These are phyloP conservation scores for Leucophenga montana DNA, from an alignment of 2,888 invertebrate genomes.

Conservation along the genomic window DNA sequence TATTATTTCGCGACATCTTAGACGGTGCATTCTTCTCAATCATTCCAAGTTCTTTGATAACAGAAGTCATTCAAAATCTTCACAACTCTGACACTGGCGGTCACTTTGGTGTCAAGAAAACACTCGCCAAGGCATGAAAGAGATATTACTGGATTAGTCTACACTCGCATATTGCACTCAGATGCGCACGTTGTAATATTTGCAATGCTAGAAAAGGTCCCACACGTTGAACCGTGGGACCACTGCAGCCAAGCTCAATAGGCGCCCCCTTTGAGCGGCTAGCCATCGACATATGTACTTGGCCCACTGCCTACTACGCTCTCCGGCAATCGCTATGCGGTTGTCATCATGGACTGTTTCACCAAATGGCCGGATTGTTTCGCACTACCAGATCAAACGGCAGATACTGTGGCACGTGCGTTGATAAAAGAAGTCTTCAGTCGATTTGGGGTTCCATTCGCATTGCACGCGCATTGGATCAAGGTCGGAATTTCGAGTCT, in stretches of 20 bases:
- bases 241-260: not conserved
- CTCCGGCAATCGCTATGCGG: slow-evolving; percentile 28
- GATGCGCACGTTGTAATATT: slow-evolving; percentile 3
- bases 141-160: too few relatives aligned
- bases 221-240: not conserved
- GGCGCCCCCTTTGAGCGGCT: slow-evolving; percentile 23
- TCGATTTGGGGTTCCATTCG: slow-evolving; percentile 32
- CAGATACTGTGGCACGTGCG: slow-evolving; percentile 32
- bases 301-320: slow-evolving; percentile 21
- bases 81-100: not conserved
- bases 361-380: slow-evolving; percentile 41
- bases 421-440: slow-evolving; percentile 34
- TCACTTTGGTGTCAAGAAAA: slow-evolving; percentile 11
- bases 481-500: slow-evolving; percentile 29
- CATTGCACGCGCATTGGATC: slow-evolving; percentile 8
- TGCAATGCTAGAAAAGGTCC: too few relatives aligned
- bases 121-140: not conserved
- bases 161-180: not conserved
- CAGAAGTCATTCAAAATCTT: not conserved
- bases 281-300: slow-evolving; percentile 27
- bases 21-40: too few relatives aligned
- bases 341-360: slow-evolving; percentile 44
- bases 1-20: too few relatives aligned
- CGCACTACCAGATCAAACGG: slow-evolving; percentile 36
- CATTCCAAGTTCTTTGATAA: too few relatives aligned